Percentiles rank a stretch among this genome's conserved stretches.
Conservation (phyloP, 1,140 invertebrate species). For the Triops cancriformis region DNA sequence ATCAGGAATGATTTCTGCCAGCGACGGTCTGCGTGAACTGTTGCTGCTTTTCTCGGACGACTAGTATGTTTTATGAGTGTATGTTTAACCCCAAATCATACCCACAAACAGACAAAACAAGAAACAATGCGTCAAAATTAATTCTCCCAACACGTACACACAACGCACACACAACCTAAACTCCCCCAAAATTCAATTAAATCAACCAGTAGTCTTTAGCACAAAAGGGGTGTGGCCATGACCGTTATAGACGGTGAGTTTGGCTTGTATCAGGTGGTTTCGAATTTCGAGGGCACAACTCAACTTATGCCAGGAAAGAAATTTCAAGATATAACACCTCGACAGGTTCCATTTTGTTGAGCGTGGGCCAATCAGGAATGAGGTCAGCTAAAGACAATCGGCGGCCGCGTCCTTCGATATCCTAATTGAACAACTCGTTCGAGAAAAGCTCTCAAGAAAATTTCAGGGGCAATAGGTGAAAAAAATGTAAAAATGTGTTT, state of each 20-base stretch:
- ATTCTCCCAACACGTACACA: background rate
- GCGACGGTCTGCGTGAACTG: constrained; percentile 65
- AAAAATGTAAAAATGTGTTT: background rate
- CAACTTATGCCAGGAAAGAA: background rate
- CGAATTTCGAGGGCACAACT: background rate
- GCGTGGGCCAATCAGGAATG: constrained; percentile 53
- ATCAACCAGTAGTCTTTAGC: background rate
- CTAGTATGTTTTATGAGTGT: background rate
- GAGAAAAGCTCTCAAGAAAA: constrained; percentile 8
- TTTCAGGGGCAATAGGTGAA: background rate
- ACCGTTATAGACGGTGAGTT: constrained; percentile 17
- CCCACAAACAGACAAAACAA: background rate
- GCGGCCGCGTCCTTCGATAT: constrained; percentile 35
- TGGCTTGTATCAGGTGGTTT: constrained; percentile 19
- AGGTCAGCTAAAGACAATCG: constrained; percentile 52
- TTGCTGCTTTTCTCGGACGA: constrained; percentile 37
- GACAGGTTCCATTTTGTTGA: constrained; percentile 45
- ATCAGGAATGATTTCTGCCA: constrained; percentile 91
- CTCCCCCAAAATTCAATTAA: background rate
- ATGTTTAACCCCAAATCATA: background rate
- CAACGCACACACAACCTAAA: background rate
- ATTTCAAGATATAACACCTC: constrained; percentile 46
- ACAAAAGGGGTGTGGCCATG: background rate
- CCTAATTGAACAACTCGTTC: constrained; percentile 20
- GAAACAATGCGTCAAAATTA: background rate